Base-by-base conservation (phyloP, 1,140 invertebrate species). In the Drosophila setifemur region DNA sequence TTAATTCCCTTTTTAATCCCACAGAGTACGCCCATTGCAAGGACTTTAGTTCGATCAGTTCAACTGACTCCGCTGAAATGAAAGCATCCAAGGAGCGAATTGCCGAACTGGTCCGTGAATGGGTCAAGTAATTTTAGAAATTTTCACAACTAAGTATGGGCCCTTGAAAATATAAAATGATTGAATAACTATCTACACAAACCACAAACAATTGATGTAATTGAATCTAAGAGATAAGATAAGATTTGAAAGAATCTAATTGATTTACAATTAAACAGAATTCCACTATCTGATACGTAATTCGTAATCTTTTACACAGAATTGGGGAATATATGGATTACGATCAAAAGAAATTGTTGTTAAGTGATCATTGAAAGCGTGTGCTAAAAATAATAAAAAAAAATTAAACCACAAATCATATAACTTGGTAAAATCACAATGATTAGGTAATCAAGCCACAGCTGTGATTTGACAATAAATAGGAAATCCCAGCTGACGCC, bases 11-110 rank as follows among this genome's bases (percentile, higher is more conserved):
- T 0, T 2, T 1, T 8, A 2, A 9, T 23, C 5, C 39, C 67
- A 40, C 71, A 94, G 94, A 93, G 8, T 92, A 93, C 9, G 94
- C 94, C 0, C 94, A 95, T 66, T 95, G 94, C 90, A 92, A 92
- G 21, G 94, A 94, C 89, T 92, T 95, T 89, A 92, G 92, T 48
- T 91, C 92, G 4, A 90, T 92, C 6, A 67, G 66, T n/a, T 37
- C 58, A 0, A 77, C 49, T 2, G 94, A 94, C 64, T 73, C 81
- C 0, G 77, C 81, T 9, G 91, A 92, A 48, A 91, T 95, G 55
- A 90, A 48, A n/a, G 72, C 87, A 4, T 86, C 83, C 4, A 90
- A 90, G 11, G 64, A 79, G 31, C 73, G 64, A 16, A 50, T 90
- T 16, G 74, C 86, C 3, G 49, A 83, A 48, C 47, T 89, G 16